Evolutionary conservation across 2,113 vertebrate species (phyloP), one percentile per base, ranked within the genome.

Genomic region (Pedetes capensis): DNA sequence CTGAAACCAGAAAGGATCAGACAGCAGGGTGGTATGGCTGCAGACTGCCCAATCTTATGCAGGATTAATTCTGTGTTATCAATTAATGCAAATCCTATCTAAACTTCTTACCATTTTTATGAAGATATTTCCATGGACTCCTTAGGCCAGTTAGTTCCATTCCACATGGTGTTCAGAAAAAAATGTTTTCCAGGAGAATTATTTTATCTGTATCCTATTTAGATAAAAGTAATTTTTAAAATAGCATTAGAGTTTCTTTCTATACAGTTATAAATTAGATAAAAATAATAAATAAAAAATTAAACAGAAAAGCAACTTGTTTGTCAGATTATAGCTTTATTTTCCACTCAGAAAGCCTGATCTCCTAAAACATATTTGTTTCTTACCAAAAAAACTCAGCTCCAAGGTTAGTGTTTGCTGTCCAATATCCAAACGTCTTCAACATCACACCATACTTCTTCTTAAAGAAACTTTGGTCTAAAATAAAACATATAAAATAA

Each of bases 401-500:
- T 88, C 53, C 34, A 63, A 85, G 55, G 27, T 66, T 71, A 69
- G 3, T 66, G 16, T 84, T 27, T 83, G 53, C 23, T 76, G 53
- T 1, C 34, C 53, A 42, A 55, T 25, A 95, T 51, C 55, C 42
- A 66, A 90, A 76, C 42, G 61, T 51, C 17, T 22, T 23, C 6
- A 20, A 20, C 14, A 86, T 79, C 47, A 25, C 42, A 49, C 12
- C 49, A 76, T 71, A 23, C 13, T 49, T 93, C 83, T 89, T 93
- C 34, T 51, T 75, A 87, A 83, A 75, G 44, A 89, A 83, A 80
- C n/a, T 20, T 57, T 72, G 47, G 10, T 86, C 89, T 84, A 74
- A 93, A 95, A 80, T 39, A 94, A 82, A 88, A 44, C 22, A 68
- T 59, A 89, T 39, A 59, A 64, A 82, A 53, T 74, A 53, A 94